Evolutionary conservation across 2,797 vertebrate genomes (phyloP), one percentile per base, ranked within the genome.

Genomic region (Nothura maculosa): DNA sequence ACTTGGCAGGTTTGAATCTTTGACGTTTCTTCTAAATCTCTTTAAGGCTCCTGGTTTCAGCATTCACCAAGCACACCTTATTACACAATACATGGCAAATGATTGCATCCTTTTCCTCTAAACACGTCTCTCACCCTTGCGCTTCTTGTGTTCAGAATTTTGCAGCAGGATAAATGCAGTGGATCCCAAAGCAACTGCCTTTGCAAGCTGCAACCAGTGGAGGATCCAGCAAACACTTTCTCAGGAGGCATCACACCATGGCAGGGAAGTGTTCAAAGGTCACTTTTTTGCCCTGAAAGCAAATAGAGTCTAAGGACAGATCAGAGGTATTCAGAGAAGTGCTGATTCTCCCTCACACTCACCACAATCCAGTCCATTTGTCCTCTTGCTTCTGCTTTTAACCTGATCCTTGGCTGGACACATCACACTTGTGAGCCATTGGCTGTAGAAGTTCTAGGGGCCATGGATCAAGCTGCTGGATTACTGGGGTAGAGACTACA

Each of bases 21-120:
- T 81, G 72, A 81, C 63, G 62, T 81, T 90, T 55, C 57, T 79
- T 81, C 77, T 60, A 78, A 83, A 52, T 4, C 36, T 64, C n/a
- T 69, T 69, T 70, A 47, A 82, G 63, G 60, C 13, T 81, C 38
- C 69, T 12, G 19, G 62, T 87, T 85, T 83, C 79, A 61, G 8
- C 24, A 91, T 70, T 81, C 82, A 81, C 58, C 73, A 76, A 54
- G 50, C 79, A 72, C 34, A 58, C 21, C 64, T 87, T 83, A 78
- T 82, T 75, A 81, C 16, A 47, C 50, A 52, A 17, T 6, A 21
- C 43, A 20, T 4, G 30, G 60, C 47, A 87, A 91, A 36, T 27
- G 19, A 76, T 30, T 70, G 45, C 43, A 52, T 42, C 50, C 4
- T 72, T 10, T 18, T 82, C 50, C 62, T 52, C 68, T 58, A 64